A percentile compares a stretch with the other conserved stretches of the same genome.
These are phyloP conservation scores for Hydropsyche betteni DNA, from an alignment of 2,888 invertebrate species.

Conservation along the genomic window DNA sequence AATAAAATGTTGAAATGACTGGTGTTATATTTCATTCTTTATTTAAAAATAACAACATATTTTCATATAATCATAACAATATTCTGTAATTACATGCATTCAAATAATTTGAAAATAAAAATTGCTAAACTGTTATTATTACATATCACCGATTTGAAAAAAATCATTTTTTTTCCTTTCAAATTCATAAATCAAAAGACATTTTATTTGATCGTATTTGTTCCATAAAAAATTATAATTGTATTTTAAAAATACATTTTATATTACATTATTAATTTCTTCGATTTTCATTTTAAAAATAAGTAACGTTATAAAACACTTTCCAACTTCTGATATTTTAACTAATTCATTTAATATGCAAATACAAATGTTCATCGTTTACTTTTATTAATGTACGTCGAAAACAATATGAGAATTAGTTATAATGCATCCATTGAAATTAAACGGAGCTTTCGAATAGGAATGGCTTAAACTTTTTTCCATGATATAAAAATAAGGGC, in stretches of 20 bases:
- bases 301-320: too few species aligned
- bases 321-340: too few species aligned
- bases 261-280: conserved; percentile 4
- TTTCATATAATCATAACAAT: conserved; percentile 31
- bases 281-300: not conserved
- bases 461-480: too few species aligned
- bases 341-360: too few species aligned
- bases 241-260: conserved; percentile 27
- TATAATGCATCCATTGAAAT: too few species aligned
- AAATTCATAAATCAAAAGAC: not conserved
- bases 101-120: too few species aligned
- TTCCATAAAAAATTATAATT: conserved; percentile 14
- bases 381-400: not conserved
- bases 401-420: too few species aligned
- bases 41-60: conserved; percentile 38
- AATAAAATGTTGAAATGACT: not conserved
- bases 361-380: not conserved
- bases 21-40: conserved; percentile 26
- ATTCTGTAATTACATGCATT: conserved; percentile 27
- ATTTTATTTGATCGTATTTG: not conserved
- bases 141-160: not conserved
- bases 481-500: too few species aligned
- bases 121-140: too few species aligned
- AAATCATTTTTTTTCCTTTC: not conserved
- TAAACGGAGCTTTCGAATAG: too few species aligned